Conservation (phyloP, 2,797 vertebrate species). For the Phyllotis vaccarum region DNA sequence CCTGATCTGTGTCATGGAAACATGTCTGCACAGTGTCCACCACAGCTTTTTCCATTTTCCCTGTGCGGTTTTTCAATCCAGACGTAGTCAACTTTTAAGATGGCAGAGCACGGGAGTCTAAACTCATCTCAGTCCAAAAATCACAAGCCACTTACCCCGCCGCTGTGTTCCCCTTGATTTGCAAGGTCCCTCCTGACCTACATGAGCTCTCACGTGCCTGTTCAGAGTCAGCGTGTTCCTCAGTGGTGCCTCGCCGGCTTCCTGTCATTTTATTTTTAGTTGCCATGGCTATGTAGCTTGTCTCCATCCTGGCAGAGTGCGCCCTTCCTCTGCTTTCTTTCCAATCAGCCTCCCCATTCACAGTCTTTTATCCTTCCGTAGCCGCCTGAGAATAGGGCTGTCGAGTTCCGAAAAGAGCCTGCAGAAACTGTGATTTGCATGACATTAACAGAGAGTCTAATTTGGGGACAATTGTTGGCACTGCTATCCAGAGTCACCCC, state of each 20-base stretch:
- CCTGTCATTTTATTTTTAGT: background rate
- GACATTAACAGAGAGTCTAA: rapidly evolving
- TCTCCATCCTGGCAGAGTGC: rapidly evolving
- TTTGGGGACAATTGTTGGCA: rapidly evolving
- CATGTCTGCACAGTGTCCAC: rapidly evolving
- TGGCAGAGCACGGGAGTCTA: rapidly evolving
- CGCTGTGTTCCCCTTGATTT: rapidly evolving
- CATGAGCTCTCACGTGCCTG: rapidly evolving
- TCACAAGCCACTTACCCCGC: rapidly evolving
- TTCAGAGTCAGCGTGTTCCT: background rate
- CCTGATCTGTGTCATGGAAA: rapidly evolving
- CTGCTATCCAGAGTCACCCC: background rate
- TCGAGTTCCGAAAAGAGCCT: background rate
- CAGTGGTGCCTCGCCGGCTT: background rate
- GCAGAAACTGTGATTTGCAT: background rate
- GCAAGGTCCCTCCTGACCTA: rapidly evolving
- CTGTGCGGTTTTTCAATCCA: rapidly evolving
- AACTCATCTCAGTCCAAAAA: rapidly evolving
- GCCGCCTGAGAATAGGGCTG: rapidly evolving
- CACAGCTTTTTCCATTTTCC: background rate
- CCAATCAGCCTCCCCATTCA: rapidly evolving
- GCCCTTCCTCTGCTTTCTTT: background rate
- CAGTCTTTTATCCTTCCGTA: rapidly evolving
- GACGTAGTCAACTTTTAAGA: background rate
- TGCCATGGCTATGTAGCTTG: background rate